Base-by-base conservation (phyloP, 2,113 vertebrate genomes). In the Hemibagrus wyckioides region DNA sequence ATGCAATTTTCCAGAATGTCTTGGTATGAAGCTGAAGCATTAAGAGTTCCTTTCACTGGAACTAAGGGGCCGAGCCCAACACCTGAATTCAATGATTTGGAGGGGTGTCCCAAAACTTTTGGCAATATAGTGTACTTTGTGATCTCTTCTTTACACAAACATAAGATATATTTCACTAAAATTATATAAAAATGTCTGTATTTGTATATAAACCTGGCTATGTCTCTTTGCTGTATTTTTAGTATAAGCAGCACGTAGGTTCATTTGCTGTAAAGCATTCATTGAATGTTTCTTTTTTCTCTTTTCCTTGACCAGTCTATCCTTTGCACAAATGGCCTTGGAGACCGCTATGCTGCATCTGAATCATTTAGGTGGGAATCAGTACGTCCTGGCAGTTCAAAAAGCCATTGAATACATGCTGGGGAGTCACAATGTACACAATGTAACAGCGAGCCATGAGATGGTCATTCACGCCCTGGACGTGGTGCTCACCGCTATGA, bases 401-500 rank as follows among this genome's bases (percentile, higher is more conserved):
- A 89, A 91, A 82, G 88, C 91, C 13, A 28, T 93, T 21, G 50
- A 28, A 8, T 89, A 93, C 90, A 54, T 92, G 67, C 56, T 94
- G 65, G 71, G 48, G 39, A 93, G 85, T 15, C 82, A 90, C 57
- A 80, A 92, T 36, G 25, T n/a, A 82, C 82, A 90, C 57, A 80
- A 92, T 36, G 25, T n/a, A 82, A 85, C 39, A 69, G 63, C 86
- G 1, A 80, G 63, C 19, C 80, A 90, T 69, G 41, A 93, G 3
- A 63, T 95, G 28, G 57, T 94, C 28, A n/a, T 41, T 41, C 89
- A 95, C 30, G 93, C 91, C 25, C 87, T 87, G 11, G 84, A 88
- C 82, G 88, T 86, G 39, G 81, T 93, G 33, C 91, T 96, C 0
- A 88, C 83, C 1, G 91, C 89, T 13, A 86, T 89, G 48, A 95